phyloP scores from a whole-genome alignment of 2,797 vertebrate species.

The Sebastes variabilis region DNA sequence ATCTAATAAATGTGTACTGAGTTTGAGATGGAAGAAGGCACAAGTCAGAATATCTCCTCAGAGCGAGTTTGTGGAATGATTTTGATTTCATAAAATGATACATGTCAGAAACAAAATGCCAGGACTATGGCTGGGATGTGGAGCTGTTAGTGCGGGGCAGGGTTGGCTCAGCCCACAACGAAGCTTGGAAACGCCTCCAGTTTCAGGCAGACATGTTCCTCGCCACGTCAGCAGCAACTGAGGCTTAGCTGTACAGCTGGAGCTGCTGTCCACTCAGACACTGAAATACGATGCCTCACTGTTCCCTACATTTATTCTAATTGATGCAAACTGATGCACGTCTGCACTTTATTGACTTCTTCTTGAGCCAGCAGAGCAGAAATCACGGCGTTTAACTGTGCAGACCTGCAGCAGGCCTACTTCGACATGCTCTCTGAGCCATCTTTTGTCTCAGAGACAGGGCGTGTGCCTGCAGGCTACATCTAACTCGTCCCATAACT shows the following conservation, averaged over 20 bases:
- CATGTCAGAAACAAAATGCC: background rate
- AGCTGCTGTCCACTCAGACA: constrained; percentile 15
- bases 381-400: background rate
- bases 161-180: constrained; percentile 40
- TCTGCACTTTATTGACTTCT: background rate
- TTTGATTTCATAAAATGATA: background rate
- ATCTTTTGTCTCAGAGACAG: background rate
- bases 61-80: background rate
- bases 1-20: background rate
- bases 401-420: background rate
- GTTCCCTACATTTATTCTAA: background rate
- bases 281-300: constrained; percentile 47
- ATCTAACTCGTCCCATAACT: constrained; percentile 4
- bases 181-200: constrained; percentile 17
- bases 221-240: constrained; percentile 71
- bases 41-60: background rate
- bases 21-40: background rate
- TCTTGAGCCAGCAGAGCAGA: background rate
- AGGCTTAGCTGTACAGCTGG: constrained; percentile 25
- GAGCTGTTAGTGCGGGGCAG: background rate
- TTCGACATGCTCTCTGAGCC: background rate
- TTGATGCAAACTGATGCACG: background rate
- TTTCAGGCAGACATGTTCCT: constrained; percentile 54
- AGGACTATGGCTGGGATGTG: constrained; percentile 1
- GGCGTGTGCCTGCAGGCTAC: constrained; percentile 18